These are phyloP conservation scores for Gadus macrocephalus DNA, from an alignment of 2,113 vertebrate species.

Conservation along the genomic window DNA sequence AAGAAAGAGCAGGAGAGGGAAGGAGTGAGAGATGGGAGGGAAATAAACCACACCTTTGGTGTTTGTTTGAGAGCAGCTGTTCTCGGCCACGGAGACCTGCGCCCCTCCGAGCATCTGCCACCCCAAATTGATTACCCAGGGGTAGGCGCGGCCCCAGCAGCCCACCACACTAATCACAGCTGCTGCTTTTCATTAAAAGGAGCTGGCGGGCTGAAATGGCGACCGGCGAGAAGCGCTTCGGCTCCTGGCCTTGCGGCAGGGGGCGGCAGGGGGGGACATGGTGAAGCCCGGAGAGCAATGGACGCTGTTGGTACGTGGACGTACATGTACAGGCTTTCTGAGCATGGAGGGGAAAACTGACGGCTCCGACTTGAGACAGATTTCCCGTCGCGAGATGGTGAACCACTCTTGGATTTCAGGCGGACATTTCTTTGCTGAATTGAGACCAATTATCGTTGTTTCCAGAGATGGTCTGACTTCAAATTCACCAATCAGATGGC, in stretches of 20 bases:
- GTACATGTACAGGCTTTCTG: no score
- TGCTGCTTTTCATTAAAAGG: conserved; percentile 65
- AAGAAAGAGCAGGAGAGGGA: conserved; percentile 16
- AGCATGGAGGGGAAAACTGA: no score
- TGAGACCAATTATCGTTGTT: no score
- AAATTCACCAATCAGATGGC: no score
- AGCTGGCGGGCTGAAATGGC: conserved; percentile 27
- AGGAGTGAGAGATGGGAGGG: conserved; percentile 15
- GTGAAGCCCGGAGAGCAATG: no score
- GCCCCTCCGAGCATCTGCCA: conserved; percentile 62
- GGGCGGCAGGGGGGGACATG: no score
- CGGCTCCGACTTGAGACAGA: no score
- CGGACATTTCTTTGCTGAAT: no score
- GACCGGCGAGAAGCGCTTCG: neutral
- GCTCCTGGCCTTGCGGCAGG: neutral
- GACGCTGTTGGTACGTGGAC: no score
- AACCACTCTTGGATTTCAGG: no score
- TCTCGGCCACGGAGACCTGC: conserved; percentile 45
- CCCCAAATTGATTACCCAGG: conserved; percentile 69
- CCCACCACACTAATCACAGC: conserved; percentile 54
- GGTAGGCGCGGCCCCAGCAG: conserved; percentile 37
- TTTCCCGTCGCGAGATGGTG: no score
- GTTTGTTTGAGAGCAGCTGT: conserved; percentile 57
- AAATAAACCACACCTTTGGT: conserved; percentile 33
- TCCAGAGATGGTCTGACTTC: no score